A percentile compares a stretch with the other conserved stretches of the same genome.
Conservation (phyloP, 1,140 invertebrate species). For the Rhynchophorus ferrugineus region DNA sequence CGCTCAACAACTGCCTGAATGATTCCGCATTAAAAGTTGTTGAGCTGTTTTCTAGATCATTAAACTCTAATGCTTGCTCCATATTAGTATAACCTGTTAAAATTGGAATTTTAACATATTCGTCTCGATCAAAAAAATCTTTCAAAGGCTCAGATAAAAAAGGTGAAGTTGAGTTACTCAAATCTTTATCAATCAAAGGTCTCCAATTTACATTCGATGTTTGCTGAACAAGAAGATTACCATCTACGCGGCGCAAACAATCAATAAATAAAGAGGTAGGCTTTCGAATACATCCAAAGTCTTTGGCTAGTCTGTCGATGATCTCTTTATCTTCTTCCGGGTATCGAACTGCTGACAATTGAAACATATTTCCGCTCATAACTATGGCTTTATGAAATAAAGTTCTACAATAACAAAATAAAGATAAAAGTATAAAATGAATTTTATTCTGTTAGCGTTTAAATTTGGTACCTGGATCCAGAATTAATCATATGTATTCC, state of each 20-base stretch:
- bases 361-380: slow-evolving; percentile 66
- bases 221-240: slow-evolving; percentile 50
- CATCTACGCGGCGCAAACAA: slow-evolving; percentile 56
- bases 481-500: slow-evolving; percentile 59
- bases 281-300: slow-evolving; percentile 57
- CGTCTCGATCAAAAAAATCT: slow-evolving; percentile 50
- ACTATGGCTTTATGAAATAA: slow-evolving; percentile 57
- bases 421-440: background rate
- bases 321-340: slow-evolving; percentile 45
- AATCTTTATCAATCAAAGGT: slow-evolving; percentile 62
- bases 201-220: slow-evolving; percentile 64
- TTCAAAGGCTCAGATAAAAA: slow-evolving; percentile 60
- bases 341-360: slow-evolving; percentile 47
- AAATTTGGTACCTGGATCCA: slow-evolving; percentile 47
- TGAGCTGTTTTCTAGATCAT: slow-evolving; percentile 47
- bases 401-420: slow-evolving; percentile 13
- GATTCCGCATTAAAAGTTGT: slow-evolving; percentile 44
- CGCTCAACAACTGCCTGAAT: slow-evolving; percentile 49
- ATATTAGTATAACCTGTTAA: slow-evolving; percentile 69
- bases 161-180: slow-evolving; percentile 50
- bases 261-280: slow-evolving; percentile 56
- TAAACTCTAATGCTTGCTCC: slow-evolving; percentile 60
- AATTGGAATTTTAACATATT: slow-evolving; percentile 57
- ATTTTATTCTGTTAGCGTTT: background rate
- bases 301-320: slow-evolving; percentile 46